phyloP scores from a whole-genome alignment of 2,888 invertebrate genomes.

The Phytoseiulus persimilis region DNA sequence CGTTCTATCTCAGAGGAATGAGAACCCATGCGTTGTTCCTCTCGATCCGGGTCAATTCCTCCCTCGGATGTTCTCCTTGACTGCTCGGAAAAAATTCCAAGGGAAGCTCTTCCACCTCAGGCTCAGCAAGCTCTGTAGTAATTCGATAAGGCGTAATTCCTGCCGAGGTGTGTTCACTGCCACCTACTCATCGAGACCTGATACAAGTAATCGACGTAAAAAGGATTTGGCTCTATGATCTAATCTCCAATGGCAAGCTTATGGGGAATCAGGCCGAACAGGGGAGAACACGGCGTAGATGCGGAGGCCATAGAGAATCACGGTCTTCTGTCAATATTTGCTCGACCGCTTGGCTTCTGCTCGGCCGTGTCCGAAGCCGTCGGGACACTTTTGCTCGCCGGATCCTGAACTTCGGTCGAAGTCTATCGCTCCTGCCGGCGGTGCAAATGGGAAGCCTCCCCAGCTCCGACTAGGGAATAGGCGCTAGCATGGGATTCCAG shows the following conservation, averaged over 20 bases:
- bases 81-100: neutral
- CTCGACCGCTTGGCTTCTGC: slow-evolving; percentile 33
- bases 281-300: neutral
- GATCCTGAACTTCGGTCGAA: neutral
- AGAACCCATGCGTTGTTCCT: too few species aligned
- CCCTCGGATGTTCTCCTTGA: too few species aligned
- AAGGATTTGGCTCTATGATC: neutral
- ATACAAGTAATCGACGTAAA: neutral
- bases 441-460: neutral
- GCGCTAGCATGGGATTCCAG: slow-evolving; percentile 45
- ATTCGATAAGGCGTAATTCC: neutral
- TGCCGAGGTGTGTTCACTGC: neutral
- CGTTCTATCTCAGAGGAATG: too few species aligned
- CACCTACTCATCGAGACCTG: neutral
- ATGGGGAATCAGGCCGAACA: neutral
- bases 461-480: neutral
- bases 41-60: too few species aligned
- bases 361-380: neutral
- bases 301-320: neutral
- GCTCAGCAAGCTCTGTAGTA: neutral
- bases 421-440: neutral
- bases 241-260: neutral
- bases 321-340: slow-evolving; percentile 33
- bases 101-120: neutral
- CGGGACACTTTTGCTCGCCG: slow-evolving; percentile 15